Conservation (phyloP, 2,888 invertebrate species). For the Lasioglossum malachurum region DNA sequence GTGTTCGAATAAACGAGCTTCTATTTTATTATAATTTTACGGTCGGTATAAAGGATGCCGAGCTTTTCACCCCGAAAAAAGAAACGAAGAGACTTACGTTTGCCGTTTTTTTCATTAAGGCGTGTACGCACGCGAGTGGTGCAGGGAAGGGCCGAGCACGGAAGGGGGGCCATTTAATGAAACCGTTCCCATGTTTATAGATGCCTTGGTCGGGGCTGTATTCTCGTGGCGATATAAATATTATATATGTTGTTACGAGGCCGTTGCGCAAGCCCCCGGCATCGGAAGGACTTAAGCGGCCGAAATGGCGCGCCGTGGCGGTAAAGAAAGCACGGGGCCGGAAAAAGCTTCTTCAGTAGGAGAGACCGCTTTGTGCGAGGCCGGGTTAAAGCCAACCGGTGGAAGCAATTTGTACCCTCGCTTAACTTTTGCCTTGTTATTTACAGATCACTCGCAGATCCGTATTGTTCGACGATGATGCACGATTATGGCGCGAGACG, state of each 20-base stretch:
- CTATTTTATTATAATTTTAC: slow-evolving; percentile 3
- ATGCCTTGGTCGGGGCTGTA: slow-evolving; percentile 6
- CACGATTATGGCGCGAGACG: slow-evolving; percentile 10
- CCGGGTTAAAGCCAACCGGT: neutral
- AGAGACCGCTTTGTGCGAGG: slow-evolving; percentile 40
- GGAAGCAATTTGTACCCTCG: slow-evolving; percentile 47
- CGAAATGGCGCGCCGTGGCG: slow-evolving; percentile 46
- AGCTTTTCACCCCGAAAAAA: neutral
- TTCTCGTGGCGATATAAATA: slow-evolving; percentile 55
- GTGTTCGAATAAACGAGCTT: neutral
- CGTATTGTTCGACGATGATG: slow-evolving; percentile 15
- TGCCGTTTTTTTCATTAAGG: slow-evolving; percentile 10
- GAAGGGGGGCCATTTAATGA: slow-evolving; percentile 6
- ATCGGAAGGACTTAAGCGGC: slow-evolving; percentile 60
- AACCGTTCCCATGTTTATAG: slow-evolving; percentile 26
- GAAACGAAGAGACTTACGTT: neutral
- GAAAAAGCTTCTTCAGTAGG: slow-evolving; percentile 56
- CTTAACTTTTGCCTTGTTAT: slow-evolving; percentile 41
- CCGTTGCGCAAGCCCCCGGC: slow-evolving; percentile 18
- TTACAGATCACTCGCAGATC: slow-evolving; percentile 39
- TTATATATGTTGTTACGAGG: slow-evolving; percentile 59
- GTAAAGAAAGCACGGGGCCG: slow-evolving; percentile 44
- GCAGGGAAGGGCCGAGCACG: neutral
- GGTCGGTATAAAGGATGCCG: neutral
- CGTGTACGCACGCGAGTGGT: neutral